Evolutionary conservation across 2,113 vertebrate species (phyloP), one percentile per base, ranked within the genome.

Genomic region (Gadus chalcogrammus): DNA sequence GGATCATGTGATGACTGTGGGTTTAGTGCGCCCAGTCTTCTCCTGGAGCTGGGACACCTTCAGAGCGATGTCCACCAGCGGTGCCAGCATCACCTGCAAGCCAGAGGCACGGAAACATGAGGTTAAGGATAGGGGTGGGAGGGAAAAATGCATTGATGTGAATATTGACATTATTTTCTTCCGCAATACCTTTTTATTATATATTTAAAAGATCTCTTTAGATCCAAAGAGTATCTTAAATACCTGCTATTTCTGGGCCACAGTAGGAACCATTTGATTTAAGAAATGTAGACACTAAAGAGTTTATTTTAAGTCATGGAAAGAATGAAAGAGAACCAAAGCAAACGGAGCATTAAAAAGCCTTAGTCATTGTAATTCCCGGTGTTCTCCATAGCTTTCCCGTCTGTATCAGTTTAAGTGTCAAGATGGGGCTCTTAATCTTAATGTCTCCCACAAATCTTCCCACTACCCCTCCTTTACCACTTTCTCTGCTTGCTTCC

Each of bases 1-100:
- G 69, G 61, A 85, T 93, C 93, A 99, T 88, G 97, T 99, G 85
- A 99, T 98, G 77, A 99, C 97, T 0, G 97, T 99, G 1, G 97
- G 97, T 3, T 88, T 93, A 0, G 89, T 85, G 75, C 97, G 97
- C 22, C 96, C 95, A 0, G 96, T 99, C 67, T 87, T 86, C 69
- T 98, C 96, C 0, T 95, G 93, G 12, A 99, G 93, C 80, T 97
- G 93, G 4, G 97, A 99, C 22, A 98, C 88, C 85, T 94, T 98
- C 85, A 99, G 88, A 18, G 97, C 94, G 59, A 99, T 98, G 75
- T 94, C 93, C 24, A 99, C 92, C 66, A 99, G 94, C 11, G 97
- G 97, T 4, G 93, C 94, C 89, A 99, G 27, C 95, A 99, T 99
- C 77, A 95, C 95, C 97, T 99, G 88, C 53, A 66, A 35, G 27